These are phyloP conservation scores for Peromyscus aztecus DNA, from an alignment of 2,797 vertebrate species.

Conservation along the genomic window DNA sequence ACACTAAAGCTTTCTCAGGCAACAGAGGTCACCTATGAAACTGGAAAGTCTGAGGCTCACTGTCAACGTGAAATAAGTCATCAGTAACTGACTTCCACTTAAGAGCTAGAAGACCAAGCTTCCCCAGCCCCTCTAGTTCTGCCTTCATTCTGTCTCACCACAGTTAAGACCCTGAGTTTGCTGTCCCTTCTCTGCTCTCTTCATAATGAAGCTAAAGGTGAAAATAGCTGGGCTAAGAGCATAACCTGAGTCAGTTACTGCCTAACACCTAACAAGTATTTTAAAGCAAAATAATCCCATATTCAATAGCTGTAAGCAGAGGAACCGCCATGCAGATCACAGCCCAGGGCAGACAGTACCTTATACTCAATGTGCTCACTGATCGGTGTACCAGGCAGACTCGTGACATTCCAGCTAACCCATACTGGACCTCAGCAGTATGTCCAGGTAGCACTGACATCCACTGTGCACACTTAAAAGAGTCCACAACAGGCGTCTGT, in stretches of 20 bases:
- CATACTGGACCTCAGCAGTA: background rate
- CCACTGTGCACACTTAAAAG: background rate
- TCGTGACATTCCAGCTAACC: background rate
- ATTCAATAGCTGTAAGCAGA: background rate
- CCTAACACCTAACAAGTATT: background rate
- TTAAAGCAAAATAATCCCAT: background rate
- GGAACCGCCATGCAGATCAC: background rate
- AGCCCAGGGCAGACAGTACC: background rate
- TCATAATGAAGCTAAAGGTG: background rate
- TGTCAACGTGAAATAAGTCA: background rate
- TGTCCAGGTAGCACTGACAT: background rate
- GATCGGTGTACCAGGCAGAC: accelerated
- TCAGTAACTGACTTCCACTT: background rate
- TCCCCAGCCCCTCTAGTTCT: background rate
- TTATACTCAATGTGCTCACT: background rate
- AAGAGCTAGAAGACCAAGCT: background rate
- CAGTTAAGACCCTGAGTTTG: background rate
- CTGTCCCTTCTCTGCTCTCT: background rate
- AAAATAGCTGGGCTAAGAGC: background rate
- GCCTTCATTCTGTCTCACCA: background rate
- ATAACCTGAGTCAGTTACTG: background rate
- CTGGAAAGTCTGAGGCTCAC: background rate
- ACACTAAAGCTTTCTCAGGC: background rate
- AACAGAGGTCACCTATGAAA: background rate
- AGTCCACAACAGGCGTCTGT: background rate